Conservation (phyloP, 2,113 vertebrate species). For the Tapirus terrestris region DNA sequence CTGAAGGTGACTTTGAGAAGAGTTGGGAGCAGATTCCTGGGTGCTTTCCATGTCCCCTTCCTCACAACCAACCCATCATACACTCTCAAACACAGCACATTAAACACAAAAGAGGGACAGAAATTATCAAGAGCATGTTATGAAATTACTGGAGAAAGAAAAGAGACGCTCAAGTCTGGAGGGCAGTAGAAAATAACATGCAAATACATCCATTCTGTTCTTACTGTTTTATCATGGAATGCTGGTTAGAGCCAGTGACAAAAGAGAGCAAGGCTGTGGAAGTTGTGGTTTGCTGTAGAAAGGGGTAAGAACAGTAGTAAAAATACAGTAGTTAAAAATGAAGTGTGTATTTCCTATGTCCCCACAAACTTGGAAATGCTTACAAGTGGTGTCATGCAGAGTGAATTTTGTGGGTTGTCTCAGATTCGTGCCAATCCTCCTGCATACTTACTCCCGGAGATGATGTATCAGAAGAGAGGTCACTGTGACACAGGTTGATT, state of each 20-base stretch:
- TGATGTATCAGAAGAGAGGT: neutral
- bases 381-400: neutral
- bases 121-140: neutral
- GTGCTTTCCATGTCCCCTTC: neutral
- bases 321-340: neutral
- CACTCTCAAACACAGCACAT: neutral
- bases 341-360: neutral
- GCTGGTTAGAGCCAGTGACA: neutral
- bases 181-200: neutral
- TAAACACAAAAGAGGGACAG: neutral
- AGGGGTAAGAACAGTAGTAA: neutral
- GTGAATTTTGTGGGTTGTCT: neutral
- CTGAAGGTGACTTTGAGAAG: neutral
- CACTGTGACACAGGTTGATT: neutral
- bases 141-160: neutral
- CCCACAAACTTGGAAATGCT: neutral
- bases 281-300: neutral
- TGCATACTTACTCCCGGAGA: neutral
- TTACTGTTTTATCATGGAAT: neutral
- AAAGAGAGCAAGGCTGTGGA: neutral
- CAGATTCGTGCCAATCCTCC: conserved; percentile 3
- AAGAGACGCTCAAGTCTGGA: neutral
- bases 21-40: neutral
- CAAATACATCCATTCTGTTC: neutral
- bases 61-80: neutral